Percentiles rank a stretch among this genome's conserved stretches.
These are phyloP conservation scores for Tiphia femorata DNA, from an alignment of 2,888 invertebrate species.

Conservation along the genomic window DNA sequence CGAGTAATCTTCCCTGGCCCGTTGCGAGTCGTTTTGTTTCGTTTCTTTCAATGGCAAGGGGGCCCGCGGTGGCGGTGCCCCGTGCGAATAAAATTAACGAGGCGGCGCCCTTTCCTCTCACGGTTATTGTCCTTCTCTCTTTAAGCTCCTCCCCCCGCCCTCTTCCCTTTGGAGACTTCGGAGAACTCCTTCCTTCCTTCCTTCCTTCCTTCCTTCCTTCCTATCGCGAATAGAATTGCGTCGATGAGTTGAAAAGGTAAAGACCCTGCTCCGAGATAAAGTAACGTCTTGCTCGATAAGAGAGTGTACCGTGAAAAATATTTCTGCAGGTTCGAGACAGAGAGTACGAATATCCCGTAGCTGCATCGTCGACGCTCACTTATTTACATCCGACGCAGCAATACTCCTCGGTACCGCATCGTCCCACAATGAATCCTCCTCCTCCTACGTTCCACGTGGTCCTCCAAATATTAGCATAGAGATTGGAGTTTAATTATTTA, in stretches of 20 bases:
- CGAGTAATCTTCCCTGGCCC: slow-evolving; percentile 31
- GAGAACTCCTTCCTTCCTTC: background rate
- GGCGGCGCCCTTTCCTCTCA: slow-evolving; percentile 3
- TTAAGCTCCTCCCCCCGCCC: background rate
- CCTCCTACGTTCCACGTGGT: background rate
- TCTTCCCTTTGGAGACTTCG: background rate
- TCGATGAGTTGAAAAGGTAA: too few relatives aligned
- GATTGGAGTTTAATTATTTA: background rate
- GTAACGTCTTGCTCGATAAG: too few relatives aligned
- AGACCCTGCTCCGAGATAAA: too few relatives aligned
- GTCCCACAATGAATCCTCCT: background rate
- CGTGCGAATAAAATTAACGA: slow-evolving; percentile 41
- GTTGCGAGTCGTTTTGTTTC: slow-evolving; percentile 10
- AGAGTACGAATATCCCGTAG: too few relatives aligned
- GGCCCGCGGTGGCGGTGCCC: background rate
- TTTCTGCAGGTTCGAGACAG: too few relatives aligned
- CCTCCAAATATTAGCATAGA: background rate
- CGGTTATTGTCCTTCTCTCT: background rate
- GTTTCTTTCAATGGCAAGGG: slow-evolving; percentile 23
- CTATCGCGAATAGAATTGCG: background rate
- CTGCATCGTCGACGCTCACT: too few relatives aligned
- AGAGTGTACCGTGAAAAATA: too few relatives aligned
- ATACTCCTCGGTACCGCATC: too few relatives aligned
- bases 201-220: background rate
- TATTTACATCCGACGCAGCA: too few relatives aligned